Evolutionary conservation across 2,888 invertebrate species (phyloP), one percentile per base, ranked within the genome.

Genomic region (Plebejus anna): DNA sequence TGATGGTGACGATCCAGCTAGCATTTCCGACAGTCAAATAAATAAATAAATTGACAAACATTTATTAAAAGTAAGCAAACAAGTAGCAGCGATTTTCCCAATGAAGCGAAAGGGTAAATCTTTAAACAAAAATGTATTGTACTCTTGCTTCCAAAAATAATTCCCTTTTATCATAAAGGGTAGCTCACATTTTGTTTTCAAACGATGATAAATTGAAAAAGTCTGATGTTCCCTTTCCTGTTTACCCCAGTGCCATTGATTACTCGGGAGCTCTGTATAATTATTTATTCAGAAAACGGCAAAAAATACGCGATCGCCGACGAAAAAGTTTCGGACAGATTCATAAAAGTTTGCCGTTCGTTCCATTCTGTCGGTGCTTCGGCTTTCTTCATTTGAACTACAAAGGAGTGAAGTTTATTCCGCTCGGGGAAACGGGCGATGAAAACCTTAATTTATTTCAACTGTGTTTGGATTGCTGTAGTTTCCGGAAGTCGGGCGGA

Each of bases 331-430:
- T 32, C 7, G 16, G 55, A 51, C 73, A 55, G 51, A 73, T 73
- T 73, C 73, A 73, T 73, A 73, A 73, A 73, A 73, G 51, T 73
- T 73, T 32, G 22, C 51, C 73, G 73, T 73, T 55, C 51, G 73
- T 73, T 73, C 51, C 28, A 36, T 72, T 47, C 73, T 28, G 51
- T 55, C 73, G 73, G 73, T n/a, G 47, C 73, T 28, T 51, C 51
- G 51, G 51, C 73, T 73, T 73, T 73, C 73, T 73, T 28, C 73
- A 55, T 73, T 72, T 51, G 55, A 55, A 73, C 51, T 32, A 73
- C 73, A 73, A 73, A 73, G 73, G 73, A 51, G 51, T 73, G 73
- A 73, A 66, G 73, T 51, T 73, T 73, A 73, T 73, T 55, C 73
- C 73, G 73, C 73, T 32, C 51, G 55, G 55, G 55, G 32, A 51